Conservation (phyloP, 2,113 vertebrate genomes). For the Chamaea fasciata region DNA sequence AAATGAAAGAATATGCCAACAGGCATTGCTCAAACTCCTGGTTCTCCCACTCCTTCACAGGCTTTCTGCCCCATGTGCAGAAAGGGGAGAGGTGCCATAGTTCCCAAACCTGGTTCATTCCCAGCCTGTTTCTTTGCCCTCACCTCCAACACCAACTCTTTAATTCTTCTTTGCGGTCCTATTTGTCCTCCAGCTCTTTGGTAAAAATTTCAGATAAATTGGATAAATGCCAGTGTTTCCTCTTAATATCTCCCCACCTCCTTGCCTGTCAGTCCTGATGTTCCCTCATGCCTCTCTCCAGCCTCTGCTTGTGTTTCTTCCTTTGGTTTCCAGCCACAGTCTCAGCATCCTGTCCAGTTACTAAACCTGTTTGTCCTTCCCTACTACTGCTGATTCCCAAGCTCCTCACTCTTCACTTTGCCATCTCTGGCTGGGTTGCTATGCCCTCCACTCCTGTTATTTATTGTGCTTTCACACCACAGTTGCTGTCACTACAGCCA, state of each 20-base stretch:
- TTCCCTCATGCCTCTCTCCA: neutral
- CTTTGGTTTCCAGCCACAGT: neutral
- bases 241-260: neutral
- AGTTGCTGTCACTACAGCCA: neutral
- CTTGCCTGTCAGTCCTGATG: neutral
- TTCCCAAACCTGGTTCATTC: neutral
- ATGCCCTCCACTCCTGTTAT: neutral
- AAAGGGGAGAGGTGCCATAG: neutral
- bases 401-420: neutral
- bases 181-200: neutral
- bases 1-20: neutral
- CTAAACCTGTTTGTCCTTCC: neutral
- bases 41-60: neutral
- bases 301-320: rapidly evolving
- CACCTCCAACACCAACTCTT: neutral
- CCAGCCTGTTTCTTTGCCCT: neutral
- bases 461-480: neutral
- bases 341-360: neutral
- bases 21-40: neutral
- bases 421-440: neutral
- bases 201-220: neutral
- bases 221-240: neutral
- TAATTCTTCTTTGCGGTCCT: neutral
- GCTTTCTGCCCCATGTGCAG: neutral
- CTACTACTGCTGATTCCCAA: neutral